A percentile compares a stretch with the other conserved stretches of the same genome.
These are phyloP conservation scores for Sinella curviseta DNA, from an alignment of 1,140 invertebrate species.

Conservation along the genomic window DNA sequence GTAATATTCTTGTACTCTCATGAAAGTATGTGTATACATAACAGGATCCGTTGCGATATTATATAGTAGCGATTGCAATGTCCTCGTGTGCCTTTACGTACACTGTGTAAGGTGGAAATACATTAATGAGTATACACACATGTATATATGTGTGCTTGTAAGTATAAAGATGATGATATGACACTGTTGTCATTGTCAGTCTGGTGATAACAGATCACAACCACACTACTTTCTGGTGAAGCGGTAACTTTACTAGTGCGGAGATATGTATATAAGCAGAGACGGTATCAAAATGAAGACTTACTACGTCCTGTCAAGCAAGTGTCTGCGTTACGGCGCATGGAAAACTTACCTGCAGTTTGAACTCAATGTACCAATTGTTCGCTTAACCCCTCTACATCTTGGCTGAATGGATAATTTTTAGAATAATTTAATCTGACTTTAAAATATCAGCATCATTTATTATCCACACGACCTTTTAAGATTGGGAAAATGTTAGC, in stretches of 20 bases:
- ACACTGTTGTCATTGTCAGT: neutral
- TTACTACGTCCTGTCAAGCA: neutral
- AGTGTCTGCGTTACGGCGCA: too few species aligned
- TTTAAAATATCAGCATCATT: constrained; percentile 19
- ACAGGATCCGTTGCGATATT: neutral
- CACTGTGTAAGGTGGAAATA: too few species aligned
- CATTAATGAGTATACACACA: neutral
- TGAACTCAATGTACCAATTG: too few species aligned
- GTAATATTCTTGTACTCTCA: neutral
- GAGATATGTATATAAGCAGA: neutral
- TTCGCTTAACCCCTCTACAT: too few species aligned
- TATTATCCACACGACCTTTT: neutral
- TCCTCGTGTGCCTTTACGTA: too few species aligned
- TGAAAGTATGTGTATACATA: neutral
- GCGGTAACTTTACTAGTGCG: too few species aligned
- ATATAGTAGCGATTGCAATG: too few species aligned
- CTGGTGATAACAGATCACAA: neutral
- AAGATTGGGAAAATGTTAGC: neutral
- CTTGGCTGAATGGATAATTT: constrained; percentile 10
- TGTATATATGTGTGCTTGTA: too few species aligned
- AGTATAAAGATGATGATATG: neutral
- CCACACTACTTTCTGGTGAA: too few species aligned
- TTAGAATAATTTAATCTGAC: constrained; percentile 23
- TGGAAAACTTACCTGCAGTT: too few species aligned
- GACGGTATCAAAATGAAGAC: neutral